A percentile compares a stretch with the other conserved stretches of the same genome.
phyloP scores from a whole-genome alignment of 2,797 vertebrate species.

The Onychomys arenicola region DNA sequence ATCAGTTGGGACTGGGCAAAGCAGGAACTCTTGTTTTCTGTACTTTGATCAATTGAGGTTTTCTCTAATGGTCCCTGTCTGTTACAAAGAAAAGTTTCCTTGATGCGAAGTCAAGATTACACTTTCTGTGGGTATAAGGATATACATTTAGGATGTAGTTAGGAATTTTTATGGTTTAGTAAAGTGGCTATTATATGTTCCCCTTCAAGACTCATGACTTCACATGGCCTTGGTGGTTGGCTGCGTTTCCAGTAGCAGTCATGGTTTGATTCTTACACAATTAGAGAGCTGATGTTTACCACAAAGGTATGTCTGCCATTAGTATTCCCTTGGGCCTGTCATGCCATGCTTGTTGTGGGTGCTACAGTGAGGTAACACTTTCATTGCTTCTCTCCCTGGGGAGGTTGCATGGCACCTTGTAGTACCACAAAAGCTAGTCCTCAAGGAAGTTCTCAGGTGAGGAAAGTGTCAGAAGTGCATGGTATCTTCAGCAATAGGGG shows the following conservation, averaged over 20 bases:
- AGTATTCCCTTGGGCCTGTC: background rate
- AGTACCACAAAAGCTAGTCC: background rate
- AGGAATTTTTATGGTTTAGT: background rate
- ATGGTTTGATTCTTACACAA: background rate
- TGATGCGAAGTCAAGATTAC: background rate
- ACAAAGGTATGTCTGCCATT: background rate
- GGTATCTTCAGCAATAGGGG: background rate
- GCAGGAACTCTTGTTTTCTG: background rate
- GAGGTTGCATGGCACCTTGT: background rate
- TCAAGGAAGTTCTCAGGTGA: background rate
- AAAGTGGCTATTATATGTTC: background rate
- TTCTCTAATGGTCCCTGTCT: background rate
- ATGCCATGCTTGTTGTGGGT: background rate
- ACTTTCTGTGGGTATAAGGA: background rate
- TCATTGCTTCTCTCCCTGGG: background rate
- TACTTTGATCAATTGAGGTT: background rate
- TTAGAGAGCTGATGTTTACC: background rate
- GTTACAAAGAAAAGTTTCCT: background rate
- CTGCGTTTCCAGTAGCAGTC: background rate
- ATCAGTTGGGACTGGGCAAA: too few relatives aligned
- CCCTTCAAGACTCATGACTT: background rate
- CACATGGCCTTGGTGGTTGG: background rate
- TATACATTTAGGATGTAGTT: background rate
- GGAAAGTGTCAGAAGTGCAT: background rate
- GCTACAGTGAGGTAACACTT: background rate